Evolutionary conservation across 2,888 invertebrate species (phyloP).

Genomic region (Teleiodes luculella): DNA sequence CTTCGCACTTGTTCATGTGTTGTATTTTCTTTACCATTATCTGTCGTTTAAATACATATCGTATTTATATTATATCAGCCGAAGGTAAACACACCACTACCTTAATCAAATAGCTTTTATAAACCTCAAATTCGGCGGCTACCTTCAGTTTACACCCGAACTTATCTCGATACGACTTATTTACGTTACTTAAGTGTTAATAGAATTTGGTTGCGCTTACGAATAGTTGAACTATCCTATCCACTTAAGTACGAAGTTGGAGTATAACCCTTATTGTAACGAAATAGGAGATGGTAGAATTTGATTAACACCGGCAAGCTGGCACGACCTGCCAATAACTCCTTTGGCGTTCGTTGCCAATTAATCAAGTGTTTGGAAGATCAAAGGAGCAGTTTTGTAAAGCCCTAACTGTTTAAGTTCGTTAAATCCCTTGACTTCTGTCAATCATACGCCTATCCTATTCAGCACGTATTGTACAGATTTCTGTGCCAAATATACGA

Average conservation of each 20-base stretch:
- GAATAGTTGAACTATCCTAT: background rate
- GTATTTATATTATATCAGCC: too few species aligned
- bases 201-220: background rate
- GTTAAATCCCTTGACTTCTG: constrained; percentile 58
- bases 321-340: constrained; percentile 52
- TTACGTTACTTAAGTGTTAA: background rate
- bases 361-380: constrained; percentile 71
- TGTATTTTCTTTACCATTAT: too few species aligned
- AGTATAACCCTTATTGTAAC: background rate
- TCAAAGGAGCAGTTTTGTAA: constrained; percentile 64
- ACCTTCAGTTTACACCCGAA: too few species aligned
- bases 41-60: too few species aligned
- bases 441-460: constrained; percentile 40
- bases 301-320: constrained; percentile 18
- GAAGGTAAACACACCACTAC: too few species aligned
- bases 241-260: background rate
- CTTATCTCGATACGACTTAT: background rate
- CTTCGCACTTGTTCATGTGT: too few species aligned
- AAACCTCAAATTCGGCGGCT: too few species aligned
- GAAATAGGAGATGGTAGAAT: background rate
- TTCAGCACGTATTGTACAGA: constrained; percentile 40
- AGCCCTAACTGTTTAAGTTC: constrained; percentile 68
- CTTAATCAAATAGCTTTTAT: too few species aligned
- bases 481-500: constrained; percentile 22
- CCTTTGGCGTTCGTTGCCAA: constrained; percentile 59